Percentiles rank a stretch among this genome's conserved stretches.
Conservation (phyloP, 2,113 vertebrate species). For the Rhegmatorhina hoffmannsi region DNA sequence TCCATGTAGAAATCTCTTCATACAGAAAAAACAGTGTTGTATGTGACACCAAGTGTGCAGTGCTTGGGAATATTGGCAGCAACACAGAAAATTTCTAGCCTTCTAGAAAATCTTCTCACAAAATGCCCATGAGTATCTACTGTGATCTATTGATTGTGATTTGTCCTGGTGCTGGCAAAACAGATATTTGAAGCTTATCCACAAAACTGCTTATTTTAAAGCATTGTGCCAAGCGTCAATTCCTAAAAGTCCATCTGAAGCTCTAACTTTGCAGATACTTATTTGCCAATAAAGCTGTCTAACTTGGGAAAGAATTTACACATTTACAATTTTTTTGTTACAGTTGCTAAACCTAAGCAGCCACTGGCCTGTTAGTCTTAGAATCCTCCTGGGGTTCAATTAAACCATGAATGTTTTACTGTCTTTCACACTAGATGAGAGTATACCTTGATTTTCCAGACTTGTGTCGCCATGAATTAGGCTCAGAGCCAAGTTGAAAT, state of each 20-base stretch:
- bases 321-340: background rate
- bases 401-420: background rate
- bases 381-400: background rate
- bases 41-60: background rate
- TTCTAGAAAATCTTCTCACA: background rate
- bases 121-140: background rate
- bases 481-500: background rate
- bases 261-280: background rate
- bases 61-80: background rate
- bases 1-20: background rate
- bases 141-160: background rate
- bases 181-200: background rate
- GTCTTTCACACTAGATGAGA: background rate
- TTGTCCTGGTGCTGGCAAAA: background rate
- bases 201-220: background rate
- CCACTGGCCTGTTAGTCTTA: background rate
- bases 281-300: background rate
- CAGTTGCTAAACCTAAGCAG: background rate
- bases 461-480: background rate
- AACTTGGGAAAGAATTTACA: background rate
- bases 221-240: background rate
- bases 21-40: background rate
- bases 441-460: background rate
- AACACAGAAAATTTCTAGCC: background rate
- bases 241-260: background rate